These are phyloP conservation scores for Drosophila nikananu DNA, from an alignment of 1,140 invertebrate genomes.

Conservation along the genomic window DNA sequence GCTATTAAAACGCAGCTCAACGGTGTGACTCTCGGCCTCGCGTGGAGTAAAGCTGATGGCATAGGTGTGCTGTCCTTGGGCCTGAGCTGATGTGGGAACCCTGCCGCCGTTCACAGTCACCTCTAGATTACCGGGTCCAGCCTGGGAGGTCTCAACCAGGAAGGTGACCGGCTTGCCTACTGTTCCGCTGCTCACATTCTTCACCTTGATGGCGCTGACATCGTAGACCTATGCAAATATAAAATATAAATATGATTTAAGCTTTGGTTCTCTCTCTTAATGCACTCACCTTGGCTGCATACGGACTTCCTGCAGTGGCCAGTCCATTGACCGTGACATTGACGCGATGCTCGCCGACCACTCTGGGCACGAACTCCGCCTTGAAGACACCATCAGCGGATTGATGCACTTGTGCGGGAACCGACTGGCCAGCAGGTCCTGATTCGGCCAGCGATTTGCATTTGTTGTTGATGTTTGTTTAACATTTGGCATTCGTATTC, in stretches of 20 bases:
- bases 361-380: constrained; percentile 94
- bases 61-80: constrained; percentile 97
- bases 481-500: constrained; percentile 51
- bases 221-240: constrained; percentile 90
- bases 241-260: not conserved
- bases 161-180: constrained; percentile 98
- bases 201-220: constrained; percentile 96
- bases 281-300: constrained; percentile 91
- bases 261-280: no score
- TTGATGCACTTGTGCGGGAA: constrained; percentile 93
- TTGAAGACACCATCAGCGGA: constrained; percentile 92
- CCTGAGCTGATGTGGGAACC: constrained; percentile 97
- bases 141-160: constrained; percentile 97
- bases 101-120: constrained; percentile 98
- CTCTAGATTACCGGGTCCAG: constrained; percentile 96
- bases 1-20: constrained; percentile 97
- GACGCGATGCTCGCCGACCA: constrained; percentile 96
- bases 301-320: constrained; percentile 94
- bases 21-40: constrained; percentile 94
- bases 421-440: constrained; percentile 94
- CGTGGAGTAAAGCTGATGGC: constrained; percentile 98
- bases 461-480: constrained; percentile 37
- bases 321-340: constrained; percentile 92
- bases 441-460: constrained; percentile 41
- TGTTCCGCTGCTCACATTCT: constrained; percentile 94